Conservation (phyloP, 2,797 vertebrate species). For the Decapterus maruadsi region DNA sequence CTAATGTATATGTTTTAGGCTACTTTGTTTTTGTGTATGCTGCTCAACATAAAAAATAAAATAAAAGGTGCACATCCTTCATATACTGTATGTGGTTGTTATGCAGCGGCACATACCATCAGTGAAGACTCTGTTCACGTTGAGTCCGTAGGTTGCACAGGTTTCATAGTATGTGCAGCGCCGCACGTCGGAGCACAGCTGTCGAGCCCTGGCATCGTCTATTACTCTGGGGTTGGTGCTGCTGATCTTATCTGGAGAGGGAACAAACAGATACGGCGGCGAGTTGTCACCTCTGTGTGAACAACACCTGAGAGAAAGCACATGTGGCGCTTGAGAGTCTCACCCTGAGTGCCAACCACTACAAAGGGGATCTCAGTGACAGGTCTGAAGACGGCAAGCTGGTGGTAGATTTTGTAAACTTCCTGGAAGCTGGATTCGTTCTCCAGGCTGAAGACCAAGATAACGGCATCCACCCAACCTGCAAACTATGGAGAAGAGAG, state of each 20-base stretch:
- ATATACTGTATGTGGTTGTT: not conserved
- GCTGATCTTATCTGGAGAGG: constrained; percentile 91
- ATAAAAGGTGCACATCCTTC: not conserved
- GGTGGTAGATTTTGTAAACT: constrained; percentile 89
- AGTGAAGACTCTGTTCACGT: constrained; percentile 94
- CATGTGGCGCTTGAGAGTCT: constrained; percentile 43
- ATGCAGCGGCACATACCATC: constrained; percentile 83
- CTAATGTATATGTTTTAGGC: too few relatives aligned
- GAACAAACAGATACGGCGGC: not conserved
- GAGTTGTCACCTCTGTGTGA: not conserved
- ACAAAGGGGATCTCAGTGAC: constrained; percentile 89
- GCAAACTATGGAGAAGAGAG: constrained; percentile 84
- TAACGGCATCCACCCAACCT: constrained; percentile 93
- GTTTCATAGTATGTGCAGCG: constrained; percentile 95
- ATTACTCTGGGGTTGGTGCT: constrained; percentile 91
- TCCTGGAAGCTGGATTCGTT: constrained; percentile 95
- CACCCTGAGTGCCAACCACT: constrained; percentile 95
- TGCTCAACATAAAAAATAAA: too few relatives aligned
- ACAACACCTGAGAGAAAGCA: not conserved
- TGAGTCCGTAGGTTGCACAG: constrained; percentile 95
- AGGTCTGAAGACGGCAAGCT: constrained; percentile 87
- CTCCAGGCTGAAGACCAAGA: constrained; percentile 97
- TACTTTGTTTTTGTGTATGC: too few relatives aligned
- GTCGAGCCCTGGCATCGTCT: constrained; percentile 88
- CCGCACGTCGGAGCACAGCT: constrained; percentile 86